Base-by-base conservation (phyloP, 1,140 invertebrate genomes). In the Hirudo medicinalis region DNA sequence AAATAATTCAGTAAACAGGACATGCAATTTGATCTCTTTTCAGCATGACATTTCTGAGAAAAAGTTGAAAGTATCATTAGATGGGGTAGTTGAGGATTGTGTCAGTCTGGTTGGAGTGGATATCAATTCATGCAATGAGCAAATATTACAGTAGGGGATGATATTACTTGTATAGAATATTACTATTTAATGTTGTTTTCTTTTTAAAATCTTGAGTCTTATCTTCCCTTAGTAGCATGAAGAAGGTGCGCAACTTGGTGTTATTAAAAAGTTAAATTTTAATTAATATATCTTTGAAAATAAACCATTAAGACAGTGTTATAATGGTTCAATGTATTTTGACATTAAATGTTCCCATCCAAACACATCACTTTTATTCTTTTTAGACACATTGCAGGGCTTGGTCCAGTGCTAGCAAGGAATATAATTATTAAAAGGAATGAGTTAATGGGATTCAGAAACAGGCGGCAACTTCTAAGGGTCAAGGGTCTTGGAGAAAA, bases 101-200 rank as follows among this genome's bases (percentile, higher is more conserved):
- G 91, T 93, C 8, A 94, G 91, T 83, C 91, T 91, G 81, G 91
- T 94, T 0, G 92, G 92, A 0, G 90, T 92, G 0, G 91, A 95
- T 79, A 78, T 94, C 0, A 95, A 95, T 79, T 90, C 88, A 0
- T 88, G 90, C 68, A 49, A 49, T 49, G 43, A 49, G 6, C 25
- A 72, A 5, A 20, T 49, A 72, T 49, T 49, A 49, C 43, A 49
- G 43, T 49, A 49, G 32, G 32, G 8, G n/a, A 22, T 57, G n/a
- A 22, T 57, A 57, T 22, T 8, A 57, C 67, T 29, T 69, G 13
- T 69, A 22, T 36, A 29, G 32, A 36, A 2, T 36, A 36, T n/a
- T n/a, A 36, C 6, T 36, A 36, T 36, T 36, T 54, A 70, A 53
- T 72, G 53, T n/a, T 53, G 74, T 66, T 66, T 36, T 36, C 32